A percentile compares a stretch with the other conserved stretches of the same genome.
These are phyloP conservation scores for Flexamia atlantica DNA, from an alignment of 2,888 invertebrate genomes.

Conservation along the genomic window DNA sequence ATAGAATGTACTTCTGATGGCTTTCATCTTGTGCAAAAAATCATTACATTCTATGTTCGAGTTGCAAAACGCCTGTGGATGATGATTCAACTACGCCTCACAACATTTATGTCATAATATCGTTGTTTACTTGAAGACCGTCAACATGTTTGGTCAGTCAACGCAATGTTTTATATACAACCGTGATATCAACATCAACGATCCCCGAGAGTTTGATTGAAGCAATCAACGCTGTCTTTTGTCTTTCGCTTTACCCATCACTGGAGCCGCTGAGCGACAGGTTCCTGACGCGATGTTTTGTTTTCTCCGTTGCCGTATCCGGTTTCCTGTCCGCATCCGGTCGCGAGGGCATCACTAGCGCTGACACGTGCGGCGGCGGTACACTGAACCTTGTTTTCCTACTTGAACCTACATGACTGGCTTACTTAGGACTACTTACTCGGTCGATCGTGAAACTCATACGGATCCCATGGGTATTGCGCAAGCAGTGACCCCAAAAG, in stretches of 20 bases:
- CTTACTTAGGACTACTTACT: background rate
- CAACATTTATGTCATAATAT: too few species aligned
- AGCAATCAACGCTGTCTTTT: background rate
- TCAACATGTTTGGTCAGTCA: too few species aligned
- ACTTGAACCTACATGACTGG: slow-evolving; percentile 23
- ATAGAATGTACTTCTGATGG: too few species aligned
- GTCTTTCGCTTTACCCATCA: slow-evolving; percentile 34
- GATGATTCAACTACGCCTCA: too few species aligned
- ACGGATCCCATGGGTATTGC: too few species aligned
- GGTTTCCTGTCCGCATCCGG: slow-evolving; percentile 38
- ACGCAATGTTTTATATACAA: too few species aligned
- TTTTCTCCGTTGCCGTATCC: slow-evolving; percentile 40
- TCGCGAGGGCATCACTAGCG: slow-evolving; percentile 30
- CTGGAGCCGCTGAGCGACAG: slow-evolving; percentile 26
- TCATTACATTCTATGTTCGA: too few species aligned
- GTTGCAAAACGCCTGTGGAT: too few species aligned
- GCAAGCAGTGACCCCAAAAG: too few species aligned
- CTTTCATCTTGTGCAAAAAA: too few species aligned
- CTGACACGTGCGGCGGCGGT: slow-evolving; percentile 16
- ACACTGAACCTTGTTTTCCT: slow-evolving; percentile 31
- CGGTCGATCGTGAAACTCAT: background rate
- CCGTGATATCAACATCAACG: background rate
- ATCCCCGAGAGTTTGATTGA: background rate
- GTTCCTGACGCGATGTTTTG: slow-evolving; percentile 33
- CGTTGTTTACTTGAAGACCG: too few species aligned